A percentile compares a stretch with the other conserved stretches of the same genome.
phyloP scores from a whole-genome alignment of 2,797 vertebrate genomes.

The Xyrichtys novacula region DNA sequence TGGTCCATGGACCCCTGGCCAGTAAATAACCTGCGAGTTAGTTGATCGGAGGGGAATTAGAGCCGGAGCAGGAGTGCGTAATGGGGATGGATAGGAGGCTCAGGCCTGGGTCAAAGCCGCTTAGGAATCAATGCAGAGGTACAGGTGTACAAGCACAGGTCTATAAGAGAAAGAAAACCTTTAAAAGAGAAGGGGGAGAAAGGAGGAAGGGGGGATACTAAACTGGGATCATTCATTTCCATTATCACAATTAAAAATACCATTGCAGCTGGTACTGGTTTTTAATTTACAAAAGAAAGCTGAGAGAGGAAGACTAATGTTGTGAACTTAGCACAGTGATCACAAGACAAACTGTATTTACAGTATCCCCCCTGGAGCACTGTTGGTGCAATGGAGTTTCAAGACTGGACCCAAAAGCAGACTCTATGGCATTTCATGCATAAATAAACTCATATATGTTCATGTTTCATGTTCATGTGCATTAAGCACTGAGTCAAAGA shows the following conservation, averaged over 20 bases:
- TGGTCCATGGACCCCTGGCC: constrained; percentile 66
- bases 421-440: constrained; percentile 74
- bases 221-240: constrained; percentile 78
- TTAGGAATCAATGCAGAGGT: constrained; percentile 84
- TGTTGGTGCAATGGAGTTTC: constrained; percentile 51
- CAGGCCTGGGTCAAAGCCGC: constrained; percentile 82
- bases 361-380: constrained; percentile 48
- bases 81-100: constrained; percentile 88
- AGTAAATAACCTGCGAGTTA: constrained; percentile 85
- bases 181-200: constrained; percentile 36
- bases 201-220: constrained; percentile 32
- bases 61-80: constrained; percentile 80
- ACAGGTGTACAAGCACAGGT: constrained; percentile 81
- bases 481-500: constrained; percentile 75
- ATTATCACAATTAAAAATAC: constrained; percentile 83
- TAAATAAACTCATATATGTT: constrained; percentile 74
- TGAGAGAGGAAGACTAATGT: constrained; percentile 77
- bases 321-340: constrained; percentile 61
- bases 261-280: constrained; percentile 67
- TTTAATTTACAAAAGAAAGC: constrained; percentile 79
- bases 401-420: constrained; percentile 62
- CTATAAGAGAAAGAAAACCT: constrained; percentile 73
- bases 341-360: constrained; percentile 68
- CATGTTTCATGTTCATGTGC: constrained; percentile 64
- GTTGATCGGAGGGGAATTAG: constrained; percentile 86